Conservation (phyloP, 1,140 invertebrate species). For the Drosophila truncata region DNA sequence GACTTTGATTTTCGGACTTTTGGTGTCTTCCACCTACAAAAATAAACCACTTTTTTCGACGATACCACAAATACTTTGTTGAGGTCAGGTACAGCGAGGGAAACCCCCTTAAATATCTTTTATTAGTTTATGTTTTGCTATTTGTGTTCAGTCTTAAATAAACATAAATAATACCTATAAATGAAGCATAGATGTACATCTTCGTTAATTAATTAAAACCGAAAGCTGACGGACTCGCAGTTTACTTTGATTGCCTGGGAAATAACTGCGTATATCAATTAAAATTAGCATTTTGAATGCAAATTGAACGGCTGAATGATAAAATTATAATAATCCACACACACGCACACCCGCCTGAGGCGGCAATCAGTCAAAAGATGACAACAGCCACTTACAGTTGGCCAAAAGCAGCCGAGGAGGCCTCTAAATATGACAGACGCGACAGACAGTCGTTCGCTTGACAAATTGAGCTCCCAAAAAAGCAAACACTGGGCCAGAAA, state of each 20-base stretch:
- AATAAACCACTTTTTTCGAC: not conserved
- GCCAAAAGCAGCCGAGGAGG: conserved; percentile 7
- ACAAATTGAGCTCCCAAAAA: conserved; percentile 43
- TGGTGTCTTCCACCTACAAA: not conserved
- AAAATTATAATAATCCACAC: conserved; percentile 28
- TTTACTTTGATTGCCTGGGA: not conserved
- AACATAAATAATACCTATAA: not conserved
- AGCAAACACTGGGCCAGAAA: conserved; percentile 27
- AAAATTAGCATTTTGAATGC: conserved; percentile 33
- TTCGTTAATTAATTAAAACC: not conserved
- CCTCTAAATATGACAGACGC: conserved; percentile 51
- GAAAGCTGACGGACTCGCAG: not conserved
- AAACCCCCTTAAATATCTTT: not conserved
- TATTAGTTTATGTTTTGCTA: not conserved
- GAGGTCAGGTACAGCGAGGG: not conserved
- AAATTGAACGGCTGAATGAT: conserved; percentile 54
- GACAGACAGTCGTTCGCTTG: not conserved
- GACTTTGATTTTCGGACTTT: conserved; percentile 15
- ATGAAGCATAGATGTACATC: not conserved
- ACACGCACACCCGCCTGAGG: conserved; percentile 45
- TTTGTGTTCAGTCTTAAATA: not conserved
- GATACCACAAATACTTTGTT: not conserved
- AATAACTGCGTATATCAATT: conserved; percentile 32
- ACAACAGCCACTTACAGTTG: conserved; percentile 60
- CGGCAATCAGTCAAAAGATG: conserved; percentile 67